Conservation (phyloP, 2,113 vertebrate genomes). For the Rostratula benghalensis region DNA sequence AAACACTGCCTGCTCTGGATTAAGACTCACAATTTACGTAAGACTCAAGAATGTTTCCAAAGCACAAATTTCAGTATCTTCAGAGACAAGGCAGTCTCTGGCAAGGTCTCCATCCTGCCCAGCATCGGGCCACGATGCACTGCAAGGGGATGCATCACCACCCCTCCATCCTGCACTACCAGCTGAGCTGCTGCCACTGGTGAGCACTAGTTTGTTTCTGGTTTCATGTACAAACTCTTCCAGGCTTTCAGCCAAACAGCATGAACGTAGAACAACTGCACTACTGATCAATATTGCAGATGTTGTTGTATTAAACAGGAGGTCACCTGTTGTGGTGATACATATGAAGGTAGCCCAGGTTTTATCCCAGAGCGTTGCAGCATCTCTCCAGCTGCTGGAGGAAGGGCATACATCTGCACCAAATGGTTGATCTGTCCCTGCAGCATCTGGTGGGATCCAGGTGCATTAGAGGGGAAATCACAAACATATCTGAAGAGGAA, state of each 20-base stretch:
- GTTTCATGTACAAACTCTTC: neutral
- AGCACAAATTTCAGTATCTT: neutral
- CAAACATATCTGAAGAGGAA: neutral
- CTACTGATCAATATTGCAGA: neutral
- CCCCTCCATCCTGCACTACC: neutral
- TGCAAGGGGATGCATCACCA: neutral
- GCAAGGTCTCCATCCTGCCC: neutral
- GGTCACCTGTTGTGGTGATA: neutral
- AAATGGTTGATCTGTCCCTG: neutral
- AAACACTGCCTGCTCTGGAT: neutral
- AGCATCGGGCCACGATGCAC: rapidly evolving
- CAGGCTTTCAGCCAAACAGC: neutral
- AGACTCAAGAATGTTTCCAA: neutral
- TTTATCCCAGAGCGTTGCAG: neutral
- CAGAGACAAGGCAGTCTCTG: neutral
- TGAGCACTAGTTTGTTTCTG: neutral
- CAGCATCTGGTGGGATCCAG: neutral
- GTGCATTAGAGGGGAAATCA: neutral
- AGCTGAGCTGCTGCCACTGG: neutral
- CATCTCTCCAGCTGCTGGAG: neutral
- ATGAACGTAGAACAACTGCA: neutral
- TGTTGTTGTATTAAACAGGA: neutral
- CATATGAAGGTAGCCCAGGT: neutral
- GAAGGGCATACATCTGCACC: neutral
- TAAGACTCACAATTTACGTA: neutral